Percentiles rank a stretch among this genome's conserved stretches.
Conservation (phyloP, 2,797 vertebrate genomes). For the Enteromius mattozi region DNA sequence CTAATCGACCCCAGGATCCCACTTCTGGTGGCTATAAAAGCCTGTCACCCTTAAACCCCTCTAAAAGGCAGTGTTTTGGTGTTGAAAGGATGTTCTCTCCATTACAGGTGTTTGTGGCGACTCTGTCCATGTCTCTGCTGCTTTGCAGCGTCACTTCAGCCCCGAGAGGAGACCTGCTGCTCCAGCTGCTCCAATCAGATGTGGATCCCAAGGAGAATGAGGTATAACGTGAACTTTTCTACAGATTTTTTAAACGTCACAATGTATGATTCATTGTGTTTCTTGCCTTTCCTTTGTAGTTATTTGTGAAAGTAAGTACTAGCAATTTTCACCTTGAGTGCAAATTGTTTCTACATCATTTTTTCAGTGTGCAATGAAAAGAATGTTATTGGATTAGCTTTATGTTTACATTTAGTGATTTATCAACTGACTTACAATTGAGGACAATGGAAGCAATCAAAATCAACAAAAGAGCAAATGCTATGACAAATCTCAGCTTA, state of each 20-base stretch:
- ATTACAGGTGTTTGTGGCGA: slow-evolving; percentile 67
- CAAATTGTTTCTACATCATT: not conserved
- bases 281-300: not conserved
- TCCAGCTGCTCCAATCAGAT: slow-evolving; percentile 63
- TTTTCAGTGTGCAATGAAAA: not conserved
- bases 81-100: slow-evolving; percentile 64
- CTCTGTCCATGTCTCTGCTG: slow-evolving; percentile 65
- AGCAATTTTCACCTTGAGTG: not conserved
- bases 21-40: slow-evolving; percentile 66
- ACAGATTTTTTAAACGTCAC: not conserved
- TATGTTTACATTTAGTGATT: too few relatives aligned
- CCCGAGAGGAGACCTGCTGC: slow-evolving; percentile 64
- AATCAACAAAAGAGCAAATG: too few relatives aligned
- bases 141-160: slow-evolving; percentile 63
- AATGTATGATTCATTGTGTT: not conserved
- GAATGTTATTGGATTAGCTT: not conserved
- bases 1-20: slow-evolving; percentile 25
- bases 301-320: not conserved
- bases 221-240: slow-evolving; percentile 64
- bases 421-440: too few relatives aligned
- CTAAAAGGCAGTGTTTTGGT: not conserved
- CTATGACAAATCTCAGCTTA: too few relatives aligned
- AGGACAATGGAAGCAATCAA: too few relatives aligned
- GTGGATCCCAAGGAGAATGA: slow-evolving; percentile 55
- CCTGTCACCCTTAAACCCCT: not conserved